phyloP scores from a whole-genome alignment of 1,140 invertebrate genomes.

The Calliopsis andreniformis region DNA sequence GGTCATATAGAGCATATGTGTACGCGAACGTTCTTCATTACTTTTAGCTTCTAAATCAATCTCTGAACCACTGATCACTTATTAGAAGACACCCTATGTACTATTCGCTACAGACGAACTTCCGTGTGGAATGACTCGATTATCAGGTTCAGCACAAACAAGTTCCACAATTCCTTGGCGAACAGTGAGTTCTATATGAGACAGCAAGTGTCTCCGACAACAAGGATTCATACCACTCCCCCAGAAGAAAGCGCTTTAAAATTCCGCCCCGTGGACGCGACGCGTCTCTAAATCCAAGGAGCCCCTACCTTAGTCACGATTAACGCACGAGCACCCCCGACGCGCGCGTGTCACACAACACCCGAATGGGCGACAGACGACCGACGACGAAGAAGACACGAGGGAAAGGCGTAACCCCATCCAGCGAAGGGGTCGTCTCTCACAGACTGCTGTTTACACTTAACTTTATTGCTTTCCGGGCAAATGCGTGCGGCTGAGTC shows the following conservation, averaged over 20 bases:
- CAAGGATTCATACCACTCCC: not conserved
- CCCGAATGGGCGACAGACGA: conserved; percentile 24
- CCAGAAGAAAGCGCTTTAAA: conserved; percentile 6
- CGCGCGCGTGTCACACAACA: conserved; percentile 40
- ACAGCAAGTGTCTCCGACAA: no score
- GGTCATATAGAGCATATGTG: no score
- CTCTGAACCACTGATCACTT: no score
- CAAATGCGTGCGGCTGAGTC: conserved; percentile 71
- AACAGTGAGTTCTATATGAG: no score
- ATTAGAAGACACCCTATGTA: no score
- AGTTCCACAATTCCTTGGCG: no score
- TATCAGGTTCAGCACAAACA: no score
- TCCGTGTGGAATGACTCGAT: no score
- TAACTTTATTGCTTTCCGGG: conserved; percentile 74
- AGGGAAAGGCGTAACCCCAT: conserved; percentile 61
- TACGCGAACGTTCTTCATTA: no score
- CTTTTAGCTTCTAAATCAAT: no score
- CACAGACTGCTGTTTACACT: conserved; percentile 71
- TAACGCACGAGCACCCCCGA: conserved; percentile 45
- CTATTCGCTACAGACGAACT: no score
- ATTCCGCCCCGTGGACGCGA: not conserved
- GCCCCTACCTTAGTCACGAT: conserved; percentile 29
- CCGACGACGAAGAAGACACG: conserved; percentile 42
- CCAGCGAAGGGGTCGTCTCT: conserved; percentile 41
- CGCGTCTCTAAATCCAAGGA: conserved; percentile 20